Evolutionary conservation across 2,113 vertebrate genomes (phyloP).

Genomic region (Plecotus auritus): DNA sequence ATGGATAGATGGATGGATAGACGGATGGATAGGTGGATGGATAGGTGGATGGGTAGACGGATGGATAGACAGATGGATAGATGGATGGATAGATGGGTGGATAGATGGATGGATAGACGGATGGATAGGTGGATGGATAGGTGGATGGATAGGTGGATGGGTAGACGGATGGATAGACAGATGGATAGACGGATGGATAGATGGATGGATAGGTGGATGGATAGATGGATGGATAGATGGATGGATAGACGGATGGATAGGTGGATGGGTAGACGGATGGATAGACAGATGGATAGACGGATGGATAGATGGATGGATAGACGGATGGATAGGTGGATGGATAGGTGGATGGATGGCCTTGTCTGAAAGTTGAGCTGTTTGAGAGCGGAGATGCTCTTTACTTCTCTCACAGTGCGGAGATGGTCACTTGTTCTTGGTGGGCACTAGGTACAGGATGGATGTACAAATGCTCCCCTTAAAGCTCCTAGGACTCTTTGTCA

Average conservation of each 20-base stretch:
- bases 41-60: rapidly evolving
- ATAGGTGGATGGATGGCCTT: background rate
- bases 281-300: rapidly evolving
- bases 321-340: rapidly evolving
- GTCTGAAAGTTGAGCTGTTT: background rate
- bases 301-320: rapidly evolving
- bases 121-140: rapidly evolving
- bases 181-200: no score
- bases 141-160: rapidly evolving
- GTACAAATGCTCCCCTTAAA: background rate
- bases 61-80: rapidly evolving
- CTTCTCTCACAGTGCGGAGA: background rate
- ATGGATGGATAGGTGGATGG: no score
- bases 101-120: rapidly evolving
- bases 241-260: no score
- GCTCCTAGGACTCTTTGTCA: background rate
- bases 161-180: no score
- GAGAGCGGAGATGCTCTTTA: background rate
- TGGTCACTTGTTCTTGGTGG: background rate
- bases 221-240: no score
- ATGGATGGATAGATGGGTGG: rapidly evolving
- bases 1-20: background rate
- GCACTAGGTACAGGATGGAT: background rate
- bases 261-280: background rate
- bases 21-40: background rate